phyloP scores from a whole-genome alignment of 2,113 vertebrate genomes.

The Formicarius rufipectus region DNA sequence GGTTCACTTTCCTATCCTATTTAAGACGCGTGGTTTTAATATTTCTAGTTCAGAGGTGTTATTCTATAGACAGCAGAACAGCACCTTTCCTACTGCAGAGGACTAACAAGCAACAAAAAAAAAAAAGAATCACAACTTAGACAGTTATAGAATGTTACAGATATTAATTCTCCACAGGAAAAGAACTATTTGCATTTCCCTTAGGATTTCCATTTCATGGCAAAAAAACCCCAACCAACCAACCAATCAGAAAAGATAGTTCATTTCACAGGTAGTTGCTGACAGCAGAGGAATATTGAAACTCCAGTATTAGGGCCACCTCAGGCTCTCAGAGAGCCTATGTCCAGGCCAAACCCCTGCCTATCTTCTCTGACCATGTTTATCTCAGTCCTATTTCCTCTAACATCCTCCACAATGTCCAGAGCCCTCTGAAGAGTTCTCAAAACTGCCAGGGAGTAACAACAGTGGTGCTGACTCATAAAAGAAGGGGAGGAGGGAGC shows the following conservation, averaged over 20 bases:
- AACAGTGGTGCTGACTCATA: neutral
- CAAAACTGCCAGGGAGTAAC: neutral
- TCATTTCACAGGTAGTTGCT: neutral
- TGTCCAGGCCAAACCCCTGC: neutral
- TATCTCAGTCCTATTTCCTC: neutral
- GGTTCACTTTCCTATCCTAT: neutral
- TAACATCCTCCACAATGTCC: neutral
- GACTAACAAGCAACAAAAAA: neutral
- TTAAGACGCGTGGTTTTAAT: neutral
- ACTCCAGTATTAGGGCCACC: neutral
- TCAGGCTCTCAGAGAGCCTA: neutral
- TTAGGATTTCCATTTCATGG: neutral
- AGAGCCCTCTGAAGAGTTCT: neutral
- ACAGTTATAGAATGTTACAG: neutral
- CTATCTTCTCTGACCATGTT: neutral
- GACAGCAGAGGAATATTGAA: neutral
- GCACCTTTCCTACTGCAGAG: neutral
- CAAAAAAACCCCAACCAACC: neutral
- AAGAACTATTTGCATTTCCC: neutral
- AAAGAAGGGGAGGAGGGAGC: neutral
- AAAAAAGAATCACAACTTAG: neutral
- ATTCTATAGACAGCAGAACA: neutral
- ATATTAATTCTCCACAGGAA: neutral
- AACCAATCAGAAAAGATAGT: neutral
- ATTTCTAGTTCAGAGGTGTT: neutral